phyloP scores from a whole-genome alignment of 2,113 vertebrate genomes.

The Regulus satrapa region DNA sequence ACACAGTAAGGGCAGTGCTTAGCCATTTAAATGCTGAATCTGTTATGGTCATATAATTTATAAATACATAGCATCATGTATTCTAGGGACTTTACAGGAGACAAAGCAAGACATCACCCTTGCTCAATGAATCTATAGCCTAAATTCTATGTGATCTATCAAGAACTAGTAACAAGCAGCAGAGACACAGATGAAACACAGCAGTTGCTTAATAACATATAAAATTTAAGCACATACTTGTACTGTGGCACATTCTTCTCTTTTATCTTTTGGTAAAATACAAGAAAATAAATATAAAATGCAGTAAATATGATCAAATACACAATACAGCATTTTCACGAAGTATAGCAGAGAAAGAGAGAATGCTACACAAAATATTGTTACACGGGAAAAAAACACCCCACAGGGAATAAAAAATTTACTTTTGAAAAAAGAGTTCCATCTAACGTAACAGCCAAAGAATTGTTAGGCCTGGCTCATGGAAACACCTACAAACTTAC shows the following conservation, averaged over 20 bases:
- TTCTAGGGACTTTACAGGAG: background rate
- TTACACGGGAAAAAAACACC: background rate
- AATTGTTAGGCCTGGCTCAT: background rate
- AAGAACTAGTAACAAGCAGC: background rate
- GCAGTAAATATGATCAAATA: background rate
- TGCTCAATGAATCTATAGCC: background rate
- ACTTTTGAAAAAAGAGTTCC: background rate
- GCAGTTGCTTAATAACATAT: background rate
- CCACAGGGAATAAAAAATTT: background rate
- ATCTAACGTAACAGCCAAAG: background rate
- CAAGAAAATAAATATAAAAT: background rate
- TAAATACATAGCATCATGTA: background rate
- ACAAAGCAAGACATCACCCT: background rate
- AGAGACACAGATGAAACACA: background rate
- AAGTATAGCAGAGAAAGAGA: background rate
- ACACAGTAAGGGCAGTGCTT: background rate
- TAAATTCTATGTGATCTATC: background rate
- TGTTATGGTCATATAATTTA: background rate
- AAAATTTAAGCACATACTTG: background rate
- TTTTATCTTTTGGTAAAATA: slow-evolving; percentile 1
- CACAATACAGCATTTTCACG: background rate
- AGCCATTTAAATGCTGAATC: background rate
- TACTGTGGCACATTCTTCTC: background rate
- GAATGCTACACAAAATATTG: background rate
- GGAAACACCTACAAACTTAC: background rate